phyloP scores from a whole-genome alignment of 2,113 vertebrate genomes.

The Ovis canadensis region DNA sequence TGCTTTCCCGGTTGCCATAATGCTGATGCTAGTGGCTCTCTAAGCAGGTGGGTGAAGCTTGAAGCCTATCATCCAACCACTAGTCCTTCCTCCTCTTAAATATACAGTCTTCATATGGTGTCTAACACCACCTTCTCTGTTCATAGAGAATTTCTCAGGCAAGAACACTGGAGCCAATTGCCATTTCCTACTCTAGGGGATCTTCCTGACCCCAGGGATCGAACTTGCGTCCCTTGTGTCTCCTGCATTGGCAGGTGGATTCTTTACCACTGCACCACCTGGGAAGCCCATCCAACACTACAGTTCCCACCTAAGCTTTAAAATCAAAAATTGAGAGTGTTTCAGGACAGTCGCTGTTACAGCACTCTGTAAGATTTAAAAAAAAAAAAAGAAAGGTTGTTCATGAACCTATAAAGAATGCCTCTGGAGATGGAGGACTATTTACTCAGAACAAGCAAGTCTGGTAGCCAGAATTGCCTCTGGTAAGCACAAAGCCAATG shows the following conservation, averaged over 20 bases:
- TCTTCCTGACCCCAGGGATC: neutral
- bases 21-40: neutral
- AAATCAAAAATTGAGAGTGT: neutral
- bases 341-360: neutral
- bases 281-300: neutral
- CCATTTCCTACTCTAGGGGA: neutral
- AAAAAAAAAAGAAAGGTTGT: neutral
- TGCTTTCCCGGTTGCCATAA: neutral
- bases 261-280: neutral
- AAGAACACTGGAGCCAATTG: neutral
- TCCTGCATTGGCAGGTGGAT: neutral
- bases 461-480: slow-evolving; percentile 72
- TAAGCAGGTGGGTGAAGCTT: slow-evolving; percentile 57
- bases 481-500: slow-evolving; percentile 62
- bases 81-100: neutral
- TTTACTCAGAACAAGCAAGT: slow-evolving; percentile 68
- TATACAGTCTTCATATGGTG: neutral
- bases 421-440: slow-evolving; percentile 46
- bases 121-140: neutral
- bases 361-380: neutral
- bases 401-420: slow-evolving; percentile 20
- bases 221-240: neutral
- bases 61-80: slow-evolving; percentile 18
- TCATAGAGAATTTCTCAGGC: neutral
- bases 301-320: neutral